Base-by-base conservation (phyloP, 2,888 invertebrate species). In the Smittia sp. region DNA sequence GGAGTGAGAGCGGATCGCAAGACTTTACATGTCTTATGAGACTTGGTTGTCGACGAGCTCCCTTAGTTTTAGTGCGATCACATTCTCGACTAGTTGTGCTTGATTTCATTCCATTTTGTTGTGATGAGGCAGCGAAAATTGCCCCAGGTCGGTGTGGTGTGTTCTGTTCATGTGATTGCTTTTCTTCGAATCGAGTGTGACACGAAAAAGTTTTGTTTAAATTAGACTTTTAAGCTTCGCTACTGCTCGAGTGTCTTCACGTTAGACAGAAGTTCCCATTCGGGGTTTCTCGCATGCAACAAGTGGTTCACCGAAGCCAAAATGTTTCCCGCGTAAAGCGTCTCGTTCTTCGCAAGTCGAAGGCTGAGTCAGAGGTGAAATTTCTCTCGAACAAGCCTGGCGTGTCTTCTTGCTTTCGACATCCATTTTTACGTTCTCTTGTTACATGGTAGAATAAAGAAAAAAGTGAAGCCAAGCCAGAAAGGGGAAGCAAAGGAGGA, bases 61-160 rank as follows among this genome's bases (percentile, higher is more conserved):
- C 52, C 27, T 70, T 70, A 70, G 69, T 70, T 27, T 70, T 52
- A 70, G 69, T 70, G 69, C 27, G 69, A 70, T 70, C 69, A 25
- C 52, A 54, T 15, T n/a, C 25, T 46, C 32, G 69, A 70, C 69
- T 54, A 46, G 69, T 25, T 70, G 69, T 70, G 69, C 46, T 46
- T 52, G 13, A 13, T 27, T 58, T 58, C 58, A 58, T 58, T 18
- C 3, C 13, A 3, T 58, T 46, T 15, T 46, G 46, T 58, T 58
- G 7, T 58, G 58, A 58, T 22, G 58, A 58, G n/a, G 58, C 58
- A 18, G 58, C 2, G 15, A 46, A 58, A 22, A 58, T 58, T 58
- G 58, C 22, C 58, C 58, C 58, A 58, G 58, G 58, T 58, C 58
- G 58, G 58, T 11, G 11, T 38, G 11, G 6, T 38, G 6, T 38